Evolutionary conservation across 2,113 vertebrate species (phyloP).

Genomic region (Cynoglossus semilaevis): DNA sequence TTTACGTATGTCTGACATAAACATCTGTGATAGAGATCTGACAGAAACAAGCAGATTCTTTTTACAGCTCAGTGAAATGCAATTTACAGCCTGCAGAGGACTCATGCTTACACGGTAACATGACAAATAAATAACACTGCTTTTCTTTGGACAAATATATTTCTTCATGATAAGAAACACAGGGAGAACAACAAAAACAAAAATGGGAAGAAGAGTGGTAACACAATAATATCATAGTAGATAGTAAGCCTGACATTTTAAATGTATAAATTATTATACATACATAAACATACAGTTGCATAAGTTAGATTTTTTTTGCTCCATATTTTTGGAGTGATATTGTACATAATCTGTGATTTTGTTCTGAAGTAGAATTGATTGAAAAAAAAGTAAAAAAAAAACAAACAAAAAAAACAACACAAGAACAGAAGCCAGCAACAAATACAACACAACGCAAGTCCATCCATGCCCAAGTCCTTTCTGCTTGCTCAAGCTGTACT

Average conservation of each 20-base stretch:
- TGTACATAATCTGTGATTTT: constrained; percentile 34
- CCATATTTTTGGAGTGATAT: constrained; percentile 32
- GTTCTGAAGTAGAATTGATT: constrained; percentile 49
- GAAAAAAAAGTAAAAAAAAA: constrained; percentile 19
- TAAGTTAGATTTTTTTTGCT: constrained; percentile 45
- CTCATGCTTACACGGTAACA: constrained; percentile 89
- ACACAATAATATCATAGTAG: constrained; percentile 87
- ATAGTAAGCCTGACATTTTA: constrained; percentile 96
- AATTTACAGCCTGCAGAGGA: constrained; percentile 90
- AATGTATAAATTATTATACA: constrained; percentile 99
- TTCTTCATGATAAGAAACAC: constrained; percentile 85
- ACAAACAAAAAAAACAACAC: constrained; percentile 44
- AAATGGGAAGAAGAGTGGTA: constrained; percentile 61
- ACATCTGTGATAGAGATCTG: constrained; percentile 81
- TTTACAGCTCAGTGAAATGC: constrained; percentile 91
- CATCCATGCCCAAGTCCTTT: constrained; percentile 75
- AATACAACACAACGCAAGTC: constrained; percentile 74
- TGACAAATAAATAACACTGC: constrained; percentile 99
- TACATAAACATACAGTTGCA: constrained; percentile 94
- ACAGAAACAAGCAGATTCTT: constrained; percentile 81
- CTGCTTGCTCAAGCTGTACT: constrained; percentile 77
- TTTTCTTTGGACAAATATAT: constrained; percentile 99
- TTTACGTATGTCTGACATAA: constrained; percentile 83
- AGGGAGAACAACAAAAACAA: constrained; percentile 44
- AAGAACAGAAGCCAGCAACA: constrained; percentile 67